Conservation (phyloP, 2,888 invertebrate species). For the Lottia gigantea region DNA sequence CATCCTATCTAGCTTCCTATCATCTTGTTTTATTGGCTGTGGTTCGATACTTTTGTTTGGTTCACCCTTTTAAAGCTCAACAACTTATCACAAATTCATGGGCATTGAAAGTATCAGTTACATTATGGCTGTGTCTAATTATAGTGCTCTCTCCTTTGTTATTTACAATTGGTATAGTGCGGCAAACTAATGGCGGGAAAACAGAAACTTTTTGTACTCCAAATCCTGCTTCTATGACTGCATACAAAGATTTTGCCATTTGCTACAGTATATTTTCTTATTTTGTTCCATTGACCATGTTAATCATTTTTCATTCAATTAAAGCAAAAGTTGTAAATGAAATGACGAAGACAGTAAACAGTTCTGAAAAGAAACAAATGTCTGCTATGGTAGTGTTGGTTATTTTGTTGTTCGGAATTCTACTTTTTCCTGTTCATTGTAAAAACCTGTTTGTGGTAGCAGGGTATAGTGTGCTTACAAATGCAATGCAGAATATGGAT, state of each 20-base stretch:
- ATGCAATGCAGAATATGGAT: background rate
- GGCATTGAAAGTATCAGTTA: background rate
- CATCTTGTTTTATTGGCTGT: conserved; percentile 16
- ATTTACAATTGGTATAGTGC: background rate
- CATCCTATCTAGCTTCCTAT: conserved; percentile 13
- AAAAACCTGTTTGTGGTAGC: background rate
- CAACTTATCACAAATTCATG: conserved; percentile 1
- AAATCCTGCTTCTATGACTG: background rate
- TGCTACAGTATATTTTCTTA: conserved; percentile 14
- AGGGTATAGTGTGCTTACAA: background rate
- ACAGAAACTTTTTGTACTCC: background rate
- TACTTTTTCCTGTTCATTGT: conserved; percentile 15
- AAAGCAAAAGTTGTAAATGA: conserved; percentile 1
- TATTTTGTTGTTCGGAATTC: conserved; percentile 4
- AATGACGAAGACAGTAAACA: background rate
- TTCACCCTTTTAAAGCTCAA: conserved; percentile 14
- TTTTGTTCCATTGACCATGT: background rate
- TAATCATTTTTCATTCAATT: conserved; percentile 11
- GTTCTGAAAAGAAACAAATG: conserved; percentile 1
- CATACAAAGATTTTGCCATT: background rate
- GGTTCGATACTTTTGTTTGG: conserved; percentile 7
- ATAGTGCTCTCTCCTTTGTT: conserved; percentile 4
- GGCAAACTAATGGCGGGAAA: background rate
- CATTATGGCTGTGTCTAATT: background rate
- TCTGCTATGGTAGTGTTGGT: conserved; percentile 4